Conservation (phyloP, 2,113 vertebrate genomes). For the Oryzias javanicus region DNA sequence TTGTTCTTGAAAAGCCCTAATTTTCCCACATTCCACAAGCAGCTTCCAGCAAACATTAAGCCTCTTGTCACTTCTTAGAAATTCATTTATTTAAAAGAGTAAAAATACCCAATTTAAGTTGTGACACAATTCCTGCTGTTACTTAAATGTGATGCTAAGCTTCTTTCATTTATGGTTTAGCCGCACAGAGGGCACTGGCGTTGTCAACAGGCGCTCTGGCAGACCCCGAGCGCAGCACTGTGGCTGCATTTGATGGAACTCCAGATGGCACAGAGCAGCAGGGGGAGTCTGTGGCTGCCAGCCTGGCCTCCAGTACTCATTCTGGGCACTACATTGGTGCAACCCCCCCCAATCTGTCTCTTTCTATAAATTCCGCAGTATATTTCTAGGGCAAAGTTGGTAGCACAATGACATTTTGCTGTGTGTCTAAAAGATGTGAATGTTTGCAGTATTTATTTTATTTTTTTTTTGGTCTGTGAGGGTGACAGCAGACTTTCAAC, state of each 20-base stretch:
- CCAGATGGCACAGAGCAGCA: constrained; percentile 62
- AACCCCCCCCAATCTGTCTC: constrained; percentile 24
- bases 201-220: constrained; percentile 32
- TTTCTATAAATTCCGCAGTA: constrained; percentile 36
- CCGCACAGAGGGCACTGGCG: constrained; percentile 46
- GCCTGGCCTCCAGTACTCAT: constrained; percentile 39
- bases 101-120: neutral
- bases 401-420: constrained; percentile 6
- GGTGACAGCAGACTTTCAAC: no score
- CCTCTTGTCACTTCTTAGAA: constrained; percentile 17
- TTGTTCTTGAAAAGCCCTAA: constrained; percentile 60
- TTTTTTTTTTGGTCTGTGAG: no score
- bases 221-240: constrained; percentile 53
- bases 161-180: constrained; percentile 29
- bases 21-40: constrained; percentile 8
- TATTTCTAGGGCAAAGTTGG: constrained; percentile 39
- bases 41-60: neutral
- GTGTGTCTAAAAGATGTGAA: neutral
- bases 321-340: constrained; percentile 29
- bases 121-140: constrained; percentile 9
- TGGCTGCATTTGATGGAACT: constrained; percentile 30
- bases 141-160: constrained; percentile 15
- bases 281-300: constrained; percentile 36
- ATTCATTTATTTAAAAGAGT: neutral
- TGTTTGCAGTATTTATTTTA: constrained; percentile 19